phyloP scores from a whole-genome alignment of 23 tunicate genomes.

The Ascidia mentula region DNA sequence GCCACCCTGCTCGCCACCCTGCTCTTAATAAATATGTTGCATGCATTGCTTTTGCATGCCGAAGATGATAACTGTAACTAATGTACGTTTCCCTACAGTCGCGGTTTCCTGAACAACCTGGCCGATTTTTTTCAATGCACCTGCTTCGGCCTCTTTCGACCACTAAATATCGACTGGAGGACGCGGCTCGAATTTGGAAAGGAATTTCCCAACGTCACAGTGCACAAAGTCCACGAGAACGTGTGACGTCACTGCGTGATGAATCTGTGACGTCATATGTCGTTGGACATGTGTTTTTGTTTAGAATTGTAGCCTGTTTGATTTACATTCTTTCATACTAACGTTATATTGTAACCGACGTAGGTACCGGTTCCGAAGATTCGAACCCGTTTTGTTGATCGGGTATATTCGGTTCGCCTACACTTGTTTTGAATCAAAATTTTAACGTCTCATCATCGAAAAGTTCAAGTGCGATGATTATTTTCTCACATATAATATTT shows the following conservation, averaged over 20 bases:
- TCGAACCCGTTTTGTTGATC: neutral
- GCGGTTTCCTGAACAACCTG: constrained; percentile 66
- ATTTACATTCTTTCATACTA: no score
- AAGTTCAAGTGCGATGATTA: no score
- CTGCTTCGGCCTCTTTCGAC: constrained; percentile 55
- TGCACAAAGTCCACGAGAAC: constrained; percentile 32
- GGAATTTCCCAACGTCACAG: constrained; percentile 41
- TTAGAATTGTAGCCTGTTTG: neutral
- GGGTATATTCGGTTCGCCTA: neutral
- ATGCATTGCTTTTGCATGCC: no score
- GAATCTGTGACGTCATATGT: neutral
- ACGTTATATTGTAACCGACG: no score
- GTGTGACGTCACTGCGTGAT: constrained; percentile 26
- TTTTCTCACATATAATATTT: no score
- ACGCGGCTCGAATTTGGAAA: constrained; percentile 73
- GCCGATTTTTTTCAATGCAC: constrained; percentile 87
- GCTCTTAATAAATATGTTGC: no score
- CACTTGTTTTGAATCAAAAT: no score
- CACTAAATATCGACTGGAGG: constrained; percentile 71
- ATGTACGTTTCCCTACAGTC: neutral
- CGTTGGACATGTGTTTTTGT: neutral
- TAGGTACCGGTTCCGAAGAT: no score
- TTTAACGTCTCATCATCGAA: no score
- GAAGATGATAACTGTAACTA: no score
- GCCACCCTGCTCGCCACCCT: no score